Evolutionary conservation across 2,888 invertebrate genomes (phyloP), one percentile per base, ranked within the genome.

Genomic region (Aleiodes leptofemur): DNA sequence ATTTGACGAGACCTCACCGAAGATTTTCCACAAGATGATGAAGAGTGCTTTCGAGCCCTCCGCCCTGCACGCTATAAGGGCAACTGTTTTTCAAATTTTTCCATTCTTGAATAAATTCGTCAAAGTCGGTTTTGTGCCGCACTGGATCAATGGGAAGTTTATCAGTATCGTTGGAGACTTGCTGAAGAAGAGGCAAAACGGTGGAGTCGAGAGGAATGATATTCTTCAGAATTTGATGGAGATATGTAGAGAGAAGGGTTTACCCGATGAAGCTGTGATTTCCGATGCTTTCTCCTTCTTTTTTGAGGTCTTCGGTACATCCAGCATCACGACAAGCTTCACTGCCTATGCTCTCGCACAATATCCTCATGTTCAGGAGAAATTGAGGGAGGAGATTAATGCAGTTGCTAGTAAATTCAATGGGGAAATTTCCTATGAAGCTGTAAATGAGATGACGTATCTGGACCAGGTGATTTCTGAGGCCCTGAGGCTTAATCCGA

Each of bases 251-350:
- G 31, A 31, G 31, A 31, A 31, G 31, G 31, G 31, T 31, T 31
- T 31, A 31, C 5, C 31, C 5, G 31, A 31, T 31, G 3, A 31
- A 4, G 31, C 31, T 4, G 31, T 31, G 31, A 31, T 34, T 13
- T 57, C 91, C 0, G 91, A 91, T 78, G 89, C 90, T 11, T 85
- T 91, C n/a, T 88, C 91, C 8, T 91, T 92, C 81, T 91, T 91
- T 79, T 79, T 90, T 3, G 92, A 91, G 50, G 91, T 91, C 3
- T 91, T 89, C 79, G 92, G 92, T 82, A 91, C 91, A 1, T 90
- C 91, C 0, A 90, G 91, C 38, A 88, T 90, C 1, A 86, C 90
- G 1, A 82, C 91, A 71, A 87, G 89, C 14, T 90, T 90, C 75
- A 85, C 89, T 4, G 81, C 90, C 0, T 91, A 90, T 78, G 88